Evolutionary conservation across 2,888 invertebrate genomes (phyloP), one percentile per base, ranked within the genome.

Genomic region (Drosophila anceps): DNA sequence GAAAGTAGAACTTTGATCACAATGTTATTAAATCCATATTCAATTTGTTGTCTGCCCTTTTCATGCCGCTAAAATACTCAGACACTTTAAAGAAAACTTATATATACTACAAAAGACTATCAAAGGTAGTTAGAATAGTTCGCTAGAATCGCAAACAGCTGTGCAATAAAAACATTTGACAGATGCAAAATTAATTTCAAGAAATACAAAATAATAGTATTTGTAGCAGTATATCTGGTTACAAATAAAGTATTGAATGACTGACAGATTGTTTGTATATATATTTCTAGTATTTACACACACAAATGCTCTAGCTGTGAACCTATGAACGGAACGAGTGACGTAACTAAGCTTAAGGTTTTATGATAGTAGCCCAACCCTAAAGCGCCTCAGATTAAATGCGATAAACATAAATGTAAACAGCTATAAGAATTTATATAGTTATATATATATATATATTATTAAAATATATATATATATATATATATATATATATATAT

Each of bases 321-420:
- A 67, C 24, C 20, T 33, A 33, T 10, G 33, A 35, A 46, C 35
- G 37, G n/a, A n/a, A n/a, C n/a, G n/a, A 72, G 71, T 84, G 90
- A 86, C 90, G 90, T 88, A 79, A 86, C 75, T 68, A 68, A 62
- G 69, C 61, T 60, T 67, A 65, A 72, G 76, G 69, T 75, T 69
- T 54, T 18, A 74, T 70, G 74, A 76, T 64, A 33, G 18, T 39
- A 20, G 48, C 55, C 68, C 33, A 62, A 67, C 62, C 82, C 71
- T 74, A 5, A 18, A 18, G 31, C 29, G 71, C 27, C 43, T 60
- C 20, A 51, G 63, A 70, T 71, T 70, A 69, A 65, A 61, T 33
- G 15, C 61, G 73, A 84, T 82, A 84, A 81, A 59, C 68, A 64
- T 70, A 71, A 60, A 69, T 60, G 53, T 20, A 51, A 55, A 58